Conservation (phyloP, 2,113 vertebrate species). For the Nannobrachium achirus region DNA sequence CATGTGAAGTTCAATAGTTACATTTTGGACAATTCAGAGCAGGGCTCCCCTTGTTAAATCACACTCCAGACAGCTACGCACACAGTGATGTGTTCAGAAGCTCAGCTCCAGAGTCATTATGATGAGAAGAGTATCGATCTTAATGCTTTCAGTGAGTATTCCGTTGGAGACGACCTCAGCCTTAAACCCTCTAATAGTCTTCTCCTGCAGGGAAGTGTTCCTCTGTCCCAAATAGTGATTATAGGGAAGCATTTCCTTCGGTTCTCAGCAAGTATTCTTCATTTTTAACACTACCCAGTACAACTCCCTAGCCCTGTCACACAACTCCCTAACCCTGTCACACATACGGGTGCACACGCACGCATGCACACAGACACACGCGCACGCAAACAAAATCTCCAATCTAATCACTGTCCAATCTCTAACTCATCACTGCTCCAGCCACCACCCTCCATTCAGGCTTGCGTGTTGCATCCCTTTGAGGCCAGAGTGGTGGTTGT, state of each 20-base stretch:
- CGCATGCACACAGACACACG: conserved; percentile 22
- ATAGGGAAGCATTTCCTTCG: not conserved
- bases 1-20: not conserved
- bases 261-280: not conserved
- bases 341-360: conserved; percentile 1
- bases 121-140: not conserved
- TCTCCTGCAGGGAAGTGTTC: not conserved
- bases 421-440: not conserved
- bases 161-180: not conserved
- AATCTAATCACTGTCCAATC: not conserved
- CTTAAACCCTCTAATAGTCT: not conserved
- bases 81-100: not conserved
- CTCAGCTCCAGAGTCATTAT: not conserved
- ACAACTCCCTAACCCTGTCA: conserved; percentile 8
- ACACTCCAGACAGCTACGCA: not conserved
- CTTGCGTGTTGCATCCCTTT: conserved; percentile 37
- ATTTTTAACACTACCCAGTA: not conserved
- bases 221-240: not conserved
- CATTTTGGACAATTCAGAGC: conserved; percentile 24
- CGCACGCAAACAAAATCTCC: not conserved
- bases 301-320: conserved; percentile 11
- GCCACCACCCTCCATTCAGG: conserved; percentile 25
- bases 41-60: conserved; percentile 10
- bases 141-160: not conserved
- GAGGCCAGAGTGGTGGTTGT: conserved; percentile 7